phyloP scores from a whole-genome alignment of 2,797 vertebrate genomes.

The Leuciscus waleckii region DNA sequence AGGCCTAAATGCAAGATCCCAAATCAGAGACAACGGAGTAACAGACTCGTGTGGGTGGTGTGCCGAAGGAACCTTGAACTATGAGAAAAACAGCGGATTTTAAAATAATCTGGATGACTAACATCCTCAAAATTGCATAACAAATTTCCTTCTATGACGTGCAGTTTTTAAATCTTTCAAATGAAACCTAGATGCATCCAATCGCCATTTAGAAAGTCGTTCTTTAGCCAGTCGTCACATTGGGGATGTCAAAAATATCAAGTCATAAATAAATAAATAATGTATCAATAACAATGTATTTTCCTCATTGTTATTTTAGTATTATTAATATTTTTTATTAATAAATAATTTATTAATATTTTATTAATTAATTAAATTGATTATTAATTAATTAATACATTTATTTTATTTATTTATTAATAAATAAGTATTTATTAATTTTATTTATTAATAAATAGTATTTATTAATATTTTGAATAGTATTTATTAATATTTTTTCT shows the following conservation, averaged over 20 bases:
- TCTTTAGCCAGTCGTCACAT: not conserved
- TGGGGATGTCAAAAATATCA: not conserved
- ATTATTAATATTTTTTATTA: not conserved
- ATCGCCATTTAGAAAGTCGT: not conserved
- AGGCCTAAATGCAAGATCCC: not conserved
- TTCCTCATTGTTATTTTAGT: not conserved
- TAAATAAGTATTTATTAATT: no score
- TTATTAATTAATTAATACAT: no score
- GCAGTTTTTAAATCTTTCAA: not conserved
- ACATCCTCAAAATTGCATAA: constrained; percentile 13
- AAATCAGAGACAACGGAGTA: constrained; percentile 1
- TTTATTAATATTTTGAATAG: no score
- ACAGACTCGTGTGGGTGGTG: constrained; percentile 35
- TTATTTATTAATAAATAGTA: no score
- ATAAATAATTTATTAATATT: no score
- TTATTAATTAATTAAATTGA: no score
- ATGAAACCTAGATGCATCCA: not conserved
- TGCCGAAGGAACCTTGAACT: constrained; percentile 32
- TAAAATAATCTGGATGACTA: constrained; percentile 9
- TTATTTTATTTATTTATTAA: no score
- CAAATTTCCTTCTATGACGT: not conserved
- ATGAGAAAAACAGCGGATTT: not conserved
- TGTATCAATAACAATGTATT: not conserved
- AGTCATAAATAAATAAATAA: not conserved
- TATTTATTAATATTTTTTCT: not conserved